A percentile compares a stretch with the other conserved stretches of the same genome.
Evolutionary conservation across 2,888 invertebrate species (phyloP).

Genomic region (Abrostola triplasia): DNA sequence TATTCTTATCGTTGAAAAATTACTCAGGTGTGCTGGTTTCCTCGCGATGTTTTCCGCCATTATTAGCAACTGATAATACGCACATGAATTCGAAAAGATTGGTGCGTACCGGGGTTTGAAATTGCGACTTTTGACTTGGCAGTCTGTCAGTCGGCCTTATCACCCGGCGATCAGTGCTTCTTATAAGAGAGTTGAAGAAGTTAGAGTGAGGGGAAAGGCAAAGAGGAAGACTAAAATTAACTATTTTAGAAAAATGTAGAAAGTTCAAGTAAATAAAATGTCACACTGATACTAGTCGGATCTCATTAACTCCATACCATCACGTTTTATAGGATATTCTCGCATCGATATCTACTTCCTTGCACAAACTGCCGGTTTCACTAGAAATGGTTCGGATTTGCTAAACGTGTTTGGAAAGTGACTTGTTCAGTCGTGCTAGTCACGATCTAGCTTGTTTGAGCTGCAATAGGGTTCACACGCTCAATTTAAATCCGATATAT

Average conservation of each 20-base stretch:
- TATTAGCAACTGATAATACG: too few relatives aligned
- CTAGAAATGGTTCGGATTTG: slow-evolving; percentile 75
- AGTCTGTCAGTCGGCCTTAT: too few relatives aligned
- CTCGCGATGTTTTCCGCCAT: too few relatives aligned
- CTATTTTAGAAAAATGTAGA: background rate
- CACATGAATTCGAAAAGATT: too few relatives aligned
- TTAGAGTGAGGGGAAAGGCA: too few relatives aligned
- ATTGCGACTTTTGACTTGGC: too few relatives aligned
- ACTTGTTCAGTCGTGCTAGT: slow-evolving; percentile 67
- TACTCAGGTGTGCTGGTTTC: too few relatives aligned
- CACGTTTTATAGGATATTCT: slow-evolving; percentile 39
- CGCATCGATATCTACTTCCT: slow-evolving; percentile 58
- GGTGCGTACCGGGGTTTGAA: too few relatives aligned
- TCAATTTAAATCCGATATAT: background rate
- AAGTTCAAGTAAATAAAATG: slow-evolving; percentile 1
- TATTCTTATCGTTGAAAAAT: too few relatives aligned
- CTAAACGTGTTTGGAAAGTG: slow-evolving; percentile 83
- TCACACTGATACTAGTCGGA: background rate
- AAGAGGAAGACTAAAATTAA: too few relatives aligned
- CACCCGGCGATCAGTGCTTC: too few relatives aligned
- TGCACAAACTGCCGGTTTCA: slow-evolving; percentile 57
- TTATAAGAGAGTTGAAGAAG: too few relatives aligned
- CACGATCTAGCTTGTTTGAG: slow-evolving; percentile 53
- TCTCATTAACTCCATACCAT: slow-evolving; percentile 2
- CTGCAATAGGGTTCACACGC: slow-evolving; percentile 33